phyloP scores from a whole-genome alignment of 2,113 vertebrate genomes.

The Scomber japonicus region DNA sequence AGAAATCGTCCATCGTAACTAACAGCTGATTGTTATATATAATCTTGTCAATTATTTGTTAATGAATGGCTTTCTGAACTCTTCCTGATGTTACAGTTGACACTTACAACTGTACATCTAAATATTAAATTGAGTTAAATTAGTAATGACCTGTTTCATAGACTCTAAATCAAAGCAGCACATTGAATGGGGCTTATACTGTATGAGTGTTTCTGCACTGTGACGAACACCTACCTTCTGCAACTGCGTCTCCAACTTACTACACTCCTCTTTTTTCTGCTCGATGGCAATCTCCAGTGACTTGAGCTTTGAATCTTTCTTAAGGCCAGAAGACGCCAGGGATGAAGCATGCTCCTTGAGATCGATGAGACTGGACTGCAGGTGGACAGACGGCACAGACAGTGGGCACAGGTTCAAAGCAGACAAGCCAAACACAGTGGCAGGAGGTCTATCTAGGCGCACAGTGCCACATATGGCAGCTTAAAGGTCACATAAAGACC shows the following conservation, averaged over 20 bases:
- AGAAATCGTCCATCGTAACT: not conserved
- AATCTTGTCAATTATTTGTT: not conserved
- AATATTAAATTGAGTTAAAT: not conserved
- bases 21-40: not conserved
- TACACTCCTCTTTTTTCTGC: constrained; percentile 99
- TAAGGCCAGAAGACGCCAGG: constrained; percentile 95
- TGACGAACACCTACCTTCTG: constrained; percentile 82
- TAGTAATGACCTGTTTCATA: not conserved
- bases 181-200: not conserved
- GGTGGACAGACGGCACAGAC: constrained; percentile 54
- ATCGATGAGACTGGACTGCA: constrained; percentile 97
- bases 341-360: constrained; percentile 98
- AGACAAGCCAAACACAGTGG: constrained; percentile 8
- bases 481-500: constrained; percentile 18
- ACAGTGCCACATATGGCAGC: not conserved
- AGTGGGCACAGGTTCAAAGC: constrained; percentile 32
- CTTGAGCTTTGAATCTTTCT: constrained; percentile 99
- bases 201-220: not conserved
- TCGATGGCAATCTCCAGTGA: constrained; percentile 98
- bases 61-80: not conserved
- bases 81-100: not conserved
- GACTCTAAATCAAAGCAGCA: not conserved
- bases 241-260: constrained; percentile 98
- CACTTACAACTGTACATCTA: not conserved
- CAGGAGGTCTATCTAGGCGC: constrained; percentile 22